Conservation (phyloP, 2,888 invertebrate species). For the Pyrocoelia pectoralis region DNA sequence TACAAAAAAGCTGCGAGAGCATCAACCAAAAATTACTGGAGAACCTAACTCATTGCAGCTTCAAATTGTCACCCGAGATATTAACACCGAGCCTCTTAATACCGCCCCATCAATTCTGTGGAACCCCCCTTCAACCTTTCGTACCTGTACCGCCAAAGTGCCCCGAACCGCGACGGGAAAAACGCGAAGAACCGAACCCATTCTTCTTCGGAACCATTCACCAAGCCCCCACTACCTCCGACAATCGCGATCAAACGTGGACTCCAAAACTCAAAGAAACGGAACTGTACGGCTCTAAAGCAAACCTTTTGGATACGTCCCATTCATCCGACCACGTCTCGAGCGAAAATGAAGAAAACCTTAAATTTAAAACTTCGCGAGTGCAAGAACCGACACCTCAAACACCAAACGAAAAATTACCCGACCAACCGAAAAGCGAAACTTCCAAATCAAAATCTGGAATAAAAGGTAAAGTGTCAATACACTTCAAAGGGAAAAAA, state of each 20-base stretch:
- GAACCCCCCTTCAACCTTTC: slow-evolving; percentile 30
- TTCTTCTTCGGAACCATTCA: slow-evolving; percentile 54
- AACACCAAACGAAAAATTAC: slow-evolving; percentile 34
- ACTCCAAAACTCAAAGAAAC: slow-evolving; percentile 27
- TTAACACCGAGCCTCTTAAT: slow-evolving; percentile 20
- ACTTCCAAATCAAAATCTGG: slow-evolving; percentile 49
- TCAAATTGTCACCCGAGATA: slow-evolving; percentile 43
- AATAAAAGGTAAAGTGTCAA: slow-evolving; percentile 58
- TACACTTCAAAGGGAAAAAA: slow-evolving; percentile 60
- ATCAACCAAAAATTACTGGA: slow-evolving; percentile 47
- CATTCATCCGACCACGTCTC: slow-evolving; percentile 34
- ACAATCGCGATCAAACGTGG: too few relatives aligned
- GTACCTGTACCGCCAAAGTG: slow-evolving; percentile 30
- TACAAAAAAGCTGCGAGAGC: slow-evolving; percentile 55
- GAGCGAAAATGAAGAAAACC: slow-evolving; percentile 54
- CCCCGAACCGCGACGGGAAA: slow-evolving; percentile 18
- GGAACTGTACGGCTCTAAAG: slow-evolving; percentile 41
- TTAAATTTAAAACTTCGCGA: slow-evolving; percentile 46
- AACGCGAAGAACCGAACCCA: slow-evolving; percentile 41
- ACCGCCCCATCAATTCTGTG: slow-evolving; percentile 26
- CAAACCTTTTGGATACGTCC: slow-evolving; percentile 35
- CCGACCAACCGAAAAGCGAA: slow-evolving; percentile 10
- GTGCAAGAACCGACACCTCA: slow-evolving; percentile 16
- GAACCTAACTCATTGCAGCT: slow-evolving; percentile 45
- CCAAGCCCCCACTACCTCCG: slow-evolving; percentile 23